Percentiles rank a stretch among this genome's conserved stretches.
These are phyloP conservation scores for Thymelicus lineola DNA, from an alignment of 2,888 invertebrate genomes.

Conservation along the genomic window DNA sequence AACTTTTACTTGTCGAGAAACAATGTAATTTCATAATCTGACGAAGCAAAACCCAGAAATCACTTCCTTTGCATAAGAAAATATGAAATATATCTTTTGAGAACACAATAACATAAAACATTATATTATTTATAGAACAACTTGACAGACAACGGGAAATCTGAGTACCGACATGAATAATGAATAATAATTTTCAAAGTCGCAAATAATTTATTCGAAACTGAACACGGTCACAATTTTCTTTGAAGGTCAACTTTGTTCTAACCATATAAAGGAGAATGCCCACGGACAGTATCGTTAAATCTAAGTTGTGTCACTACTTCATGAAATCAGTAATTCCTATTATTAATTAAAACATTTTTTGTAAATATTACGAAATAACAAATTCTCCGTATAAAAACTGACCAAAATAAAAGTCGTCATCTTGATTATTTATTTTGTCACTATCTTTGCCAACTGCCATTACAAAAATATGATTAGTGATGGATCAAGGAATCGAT, in stretches of 20 bases:
- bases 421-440: no score
- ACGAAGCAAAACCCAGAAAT: neutral
- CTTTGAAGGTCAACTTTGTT: neutral
- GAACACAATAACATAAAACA: neutral
- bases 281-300: no score
- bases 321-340: no score
- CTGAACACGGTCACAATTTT: neutral
- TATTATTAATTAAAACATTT: no score
- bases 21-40: neutral
- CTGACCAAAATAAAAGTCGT: no score
- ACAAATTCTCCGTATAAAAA: no score
- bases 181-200: slow-evolving; percentile 8
- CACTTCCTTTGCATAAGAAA: neutral
- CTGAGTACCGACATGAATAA: slow-evolving; percentile 6
- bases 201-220: slow-evolving; percentile 2
- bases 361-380: no score
- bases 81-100: slow-evolving; percentile 2
- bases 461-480: no score
- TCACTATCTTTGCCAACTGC: no score
- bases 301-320: no score
- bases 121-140: neutral
- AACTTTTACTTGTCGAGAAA: neutral
- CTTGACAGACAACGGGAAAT: slow-evolving; percentile 3
- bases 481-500: no score
- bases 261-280: neutral